phyloP scores from a whole-genome alignment of 2,113 vertebrate species.

The Acanthisitta chloris region DNA sequence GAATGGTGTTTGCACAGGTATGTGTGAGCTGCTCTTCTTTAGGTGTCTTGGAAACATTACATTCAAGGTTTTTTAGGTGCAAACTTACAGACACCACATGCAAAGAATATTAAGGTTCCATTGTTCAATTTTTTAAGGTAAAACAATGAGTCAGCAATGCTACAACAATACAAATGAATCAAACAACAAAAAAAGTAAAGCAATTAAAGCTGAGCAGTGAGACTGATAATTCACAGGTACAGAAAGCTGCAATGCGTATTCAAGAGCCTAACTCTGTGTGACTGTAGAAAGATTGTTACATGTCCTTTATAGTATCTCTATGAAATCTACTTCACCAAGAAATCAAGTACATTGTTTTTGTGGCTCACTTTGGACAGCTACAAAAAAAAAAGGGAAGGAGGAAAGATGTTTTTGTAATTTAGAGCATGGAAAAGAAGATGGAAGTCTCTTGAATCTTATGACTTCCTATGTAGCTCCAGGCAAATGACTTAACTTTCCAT shows the following conservation, averaged over 20 bases:
- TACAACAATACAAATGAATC: slow-evolving; percentile 33
- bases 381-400: background rate
- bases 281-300: background rate
- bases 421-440: background rate
- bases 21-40: slow-evolving; percentile 14
- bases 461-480: background rate
- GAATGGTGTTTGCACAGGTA: slow-evolving; percentile 56
- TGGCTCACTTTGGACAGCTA: background rate
- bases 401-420: background rate
- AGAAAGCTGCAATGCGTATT: background rate
- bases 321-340: background rate
- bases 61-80: background rate
- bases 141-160: background rate
- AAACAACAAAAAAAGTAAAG: slow-evolving; percentile 14
- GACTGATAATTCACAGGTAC: background rate
- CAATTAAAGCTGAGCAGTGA: slow-evolving; percentile 1
- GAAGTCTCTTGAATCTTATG: background rate
- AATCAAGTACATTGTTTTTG: background rate
- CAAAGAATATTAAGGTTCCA: background rate
- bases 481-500: background rate
- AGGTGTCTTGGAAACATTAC: background rate
- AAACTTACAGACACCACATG: background rate
- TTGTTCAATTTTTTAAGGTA: slow-evolving; percentile 49
- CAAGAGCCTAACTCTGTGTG: background rate
- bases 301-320: background rate